These are phyloP conservation scores for Dasypus novemcinctus DNA, from an alignment of 2,113 vertebrate genomes.

Conservation along the genomic window DNA sequence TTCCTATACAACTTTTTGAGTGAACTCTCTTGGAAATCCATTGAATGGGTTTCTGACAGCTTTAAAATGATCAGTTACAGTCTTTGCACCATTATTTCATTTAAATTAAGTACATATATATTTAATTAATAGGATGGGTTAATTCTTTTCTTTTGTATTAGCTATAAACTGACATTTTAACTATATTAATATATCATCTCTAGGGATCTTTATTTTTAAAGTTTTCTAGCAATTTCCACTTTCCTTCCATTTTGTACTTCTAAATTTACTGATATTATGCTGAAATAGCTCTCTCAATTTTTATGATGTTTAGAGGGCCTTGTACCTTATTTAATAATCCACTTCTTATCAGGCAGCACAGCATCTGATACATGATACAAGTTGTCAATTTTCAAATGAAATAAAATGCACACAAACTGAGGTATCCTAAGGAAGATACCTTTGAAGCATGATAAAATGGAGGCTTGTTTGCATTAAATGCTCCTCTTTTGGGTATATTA, in stretches of 20 bases:
- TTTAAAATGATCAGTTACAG: not conserved
- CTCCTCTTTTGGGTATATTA: not conserved
- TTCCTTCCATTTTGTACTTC: not conserved
- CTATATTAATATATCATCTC: not conserved
- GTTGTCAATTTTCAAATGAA: conserved; percentile 32
- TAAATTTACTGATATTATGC: not conserved
- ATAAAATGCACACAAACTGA: not conserved
- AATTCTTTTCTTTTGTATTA: not conserved
- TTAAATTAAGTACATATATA: not conserved
- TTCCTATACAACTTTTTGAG: not conserved
- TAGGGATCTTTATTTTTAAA: not conserved
- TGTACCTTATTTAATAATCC: conserved; percentile 12
- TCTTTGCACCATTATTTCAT: not conserved
- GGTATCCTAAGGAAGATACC: not conserved
- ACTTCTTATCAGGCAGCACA: not conserved
- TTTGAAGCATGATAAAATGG: conserved; percentile 3
- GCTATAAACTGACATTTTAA: not conserved
- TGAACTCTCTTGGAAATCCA: not conserved
- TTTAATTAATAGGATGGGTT: not conserved
- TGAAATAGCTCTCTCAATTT: not conserved
- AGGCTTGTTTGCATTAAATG: not conserved
- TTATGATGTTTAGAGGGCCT: not conserved
- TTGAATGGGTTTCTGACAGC: not conserved
- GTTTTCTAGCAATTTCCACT: not conserved
- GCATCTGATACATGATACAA: conserved; percentile 1